Conservation (phyloP, 2,888 invertebrate species). For the Caenorhabditis zanzibari region DNA sequence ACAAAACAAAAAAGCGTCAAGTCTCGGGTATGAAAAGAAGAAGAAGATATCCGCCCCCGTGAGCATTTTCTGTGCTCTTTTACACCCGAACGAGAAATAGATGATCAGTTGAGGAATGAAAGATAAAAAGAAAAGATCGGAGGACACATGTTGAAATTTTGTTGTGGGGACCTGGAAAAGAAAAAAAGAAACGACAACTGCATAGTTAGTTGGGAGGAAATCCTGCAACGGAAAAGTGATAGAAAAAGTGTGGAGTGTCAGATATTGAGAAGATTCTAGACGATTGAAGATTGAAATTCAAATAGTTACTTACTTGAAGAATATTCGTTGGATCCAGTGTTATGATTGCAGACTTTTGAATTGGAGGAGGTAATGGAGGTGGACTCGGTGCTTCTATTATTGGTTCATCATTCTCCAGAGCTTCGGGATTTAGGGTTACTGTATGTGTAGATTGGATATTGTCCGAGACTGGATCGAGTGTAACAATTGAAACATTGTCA, state of each 20-base stretch:
- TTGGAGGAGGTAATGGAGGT: constrained; percentile 53
- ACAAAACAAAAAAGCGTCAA: constrained; percentile 27
- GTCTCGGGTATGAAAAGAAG: neutral
- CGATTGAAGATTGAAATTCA: too few species aligned
- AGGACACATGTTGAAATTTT: constrained; percentile 53
- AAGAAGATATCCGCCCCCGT: constrained; percentile 39
- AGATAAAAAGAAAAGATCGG: constrained; percentile 52
- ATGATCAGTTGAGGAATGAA: constrained; percentile 39
- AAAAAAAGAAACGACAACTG: constrained; percentile 20
- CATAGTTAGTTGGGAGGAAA: constrained; percentile 18
- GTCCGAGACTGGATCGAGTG: constrained; percentile 47
- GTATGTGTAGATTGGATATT: constrained; percentile 13
- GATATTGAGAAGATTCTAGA: neutral
- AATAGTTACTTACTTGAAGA: constrained; percentile 27
- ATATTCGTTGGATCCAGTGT: constrained; percentile 25
- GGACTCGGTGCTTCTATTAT: constrained; percentile 11
- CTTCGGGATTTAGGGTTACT: constrained; percentile 33
- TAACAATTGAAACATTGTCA: constrained; percentile 58
- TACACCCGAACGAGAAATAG: constrained; percentile 46
- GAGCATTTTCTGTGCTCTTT: constrained; percentile 22
- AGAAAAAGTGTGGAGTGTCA: too few species aligned
- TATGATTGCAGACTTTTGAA: constrained; percentile 34
- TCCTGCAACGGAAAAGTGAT: neutral
- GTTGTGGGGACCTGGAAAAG: constrained; percentile 20
- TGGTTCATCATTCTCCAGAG: constrained; percentile 21